Evolutionary conservation across 2,797 vertebrate species (phyloP).

Genomic region (Arremon aurantiirostris): DNA sequence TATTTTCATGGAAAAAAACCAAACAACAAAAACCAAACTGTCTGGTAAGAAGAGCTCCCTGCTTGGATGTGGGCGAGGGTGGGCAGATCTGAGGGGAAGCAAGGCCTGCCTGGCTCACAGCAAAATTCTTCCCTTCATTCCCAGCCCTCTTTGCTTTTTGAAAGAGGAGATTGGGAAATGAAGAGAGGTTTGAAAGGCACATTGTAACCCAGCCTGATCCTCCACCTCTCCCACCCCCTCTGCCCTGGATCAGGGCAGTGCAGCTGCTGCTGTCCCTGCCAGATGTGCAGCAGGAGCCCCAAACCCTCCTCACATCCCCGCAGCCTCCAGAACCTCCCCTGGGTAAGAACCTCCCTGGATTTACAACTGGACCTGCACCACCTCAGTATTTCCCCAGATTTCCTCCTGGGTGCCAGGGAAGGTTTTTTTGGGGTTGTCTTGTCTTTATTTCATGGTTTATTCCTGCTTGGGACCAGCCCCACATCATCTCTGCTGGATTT

Average conservation of each 20-base stretch:
- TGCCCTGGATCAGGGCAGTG: background rate
- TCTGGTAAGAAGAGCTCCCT: background rate
- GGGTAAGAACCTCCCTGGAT: background rate
- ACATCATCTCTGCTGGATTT: background rate
- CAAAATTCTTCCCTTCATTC: background rate
- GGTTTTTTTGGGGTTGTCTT: background rate
- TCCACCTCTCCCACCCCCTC: background rate
- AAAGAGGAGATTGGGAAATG: constrained; percentile 9
- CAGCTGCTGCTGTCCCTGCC: constrained; percentile 27
- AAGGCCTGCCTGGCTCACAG: background rate
- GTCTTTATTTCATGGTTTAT: background rate
- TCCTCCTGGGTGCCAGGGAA: background rate
- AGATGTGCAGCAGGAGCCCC: constrained; percentile 30
- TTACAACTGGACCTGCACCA: background rate
- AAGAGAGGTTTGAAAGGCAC: background rate
- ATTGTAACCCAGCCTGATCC: background rate
- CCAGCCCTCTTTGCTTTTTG: background rate
- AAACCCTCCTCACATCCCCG: background rate
- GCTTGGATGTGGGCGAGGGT: background rate
- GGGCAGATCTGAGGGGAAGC: background rate
- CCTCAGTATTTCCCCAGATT: background rate
- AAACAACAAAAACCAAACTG: too few species aligned
- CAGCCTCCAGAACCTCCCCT: background rate
- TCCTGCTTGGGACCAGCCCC: background rate
- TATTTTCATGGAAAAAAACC: background rate